Conservation (phyloP, 2,113 vertebrate species). For the Struthidea cinerea region DNA sequence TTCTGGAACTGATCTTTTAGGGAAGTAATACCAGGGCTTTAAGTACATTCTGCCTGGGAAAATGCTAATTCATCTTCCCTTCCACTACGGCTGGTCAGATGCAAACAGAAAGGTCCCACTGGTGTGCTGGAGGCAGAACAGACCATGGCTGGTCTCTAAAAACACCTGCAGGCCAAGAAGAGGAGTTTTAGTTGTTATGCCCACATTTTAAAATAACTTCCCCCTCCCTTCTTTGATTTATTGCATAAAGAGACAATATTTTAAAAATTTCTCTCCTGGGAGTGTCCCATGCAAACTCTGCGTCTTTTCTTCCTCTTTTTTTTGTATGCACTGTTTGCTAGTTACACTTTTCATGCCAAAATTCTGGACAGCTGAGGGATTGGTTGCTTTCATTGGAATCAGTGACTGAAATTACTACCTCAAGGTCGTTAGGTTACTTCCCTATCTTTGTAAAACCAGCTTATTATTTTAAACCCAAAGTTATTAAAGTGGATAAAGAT, state of each 20-base stretch:
- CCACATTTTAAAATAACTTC: not conserved
- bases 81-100: not conserved
- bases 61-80: not conserved
- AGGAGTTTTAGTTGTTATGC: not conserved
- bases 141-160: not conserved
- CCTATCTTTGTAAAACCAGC: slow-evolving; percentile 1
- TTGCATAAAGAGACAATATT: not conserved
- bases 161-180: not conserved
- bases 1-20: not conserved
- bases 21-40: not conserved
- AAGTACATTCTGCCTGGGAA: not conserved
- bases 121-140: not conserved
- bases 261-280: not conserved
- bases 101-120: not conserved
- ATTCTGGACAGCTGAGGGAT: not conserved
- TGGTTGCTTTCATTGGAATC: not conserved
- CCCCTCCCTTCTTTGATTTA: not conserved
- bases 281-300: not conserved
- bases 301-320: not conserved
- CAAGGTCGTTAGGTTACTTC: slow-evolving; percentile 15
- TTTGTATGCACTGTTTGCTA: not conserved
- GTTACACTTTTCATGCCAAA: not conserved
- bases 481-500: slow-evolving; percentile 26
- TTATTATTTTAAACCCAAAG: slow-evolving; percentile 4
- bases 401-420: not conserved